Base-by-base conservation (phyloP, 2,888 invertebrate genomes). In the Melieria crassipennis region DNA sequence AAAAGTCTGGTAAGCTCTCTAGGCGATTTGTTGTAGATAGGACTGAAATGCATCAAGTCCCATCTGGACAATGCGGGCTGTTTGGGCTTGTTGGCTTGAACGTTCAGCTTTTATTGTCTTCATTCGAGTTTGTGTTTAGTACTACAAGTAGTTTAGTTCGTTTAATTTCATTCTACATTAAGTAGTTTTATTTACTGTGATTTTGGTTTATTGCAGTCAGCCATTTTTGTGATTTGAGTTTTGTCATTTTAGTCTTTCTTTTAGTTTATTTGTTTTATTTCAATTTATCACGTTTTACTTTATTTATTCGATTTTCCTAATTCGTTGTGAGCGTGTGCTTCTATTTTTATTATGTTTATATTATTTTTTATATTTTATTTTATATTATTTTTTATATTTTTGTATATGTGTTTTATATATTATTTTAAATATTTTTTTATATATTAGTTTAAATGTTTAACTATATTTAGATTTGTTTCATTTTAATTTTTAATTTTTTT, bases 201-300 rank as follows among this genome's bases (percentile, higher is more conserved):
- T 30, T 30, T 30, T 30, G 30, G 30, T 30, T 30, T 30, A 30
- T 30, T 30, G 1, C 30, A 30, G 30, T 30, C 30, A 30, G 30
- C 16, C 16, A 16, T 16, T 16, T n/a, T n/a, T n/a, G n/a, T n/a
- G n/a, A n/a, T n/a, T n/a, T n/a, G n/a, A n/a, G n/a, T n/a, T n/a
- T n/a, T n/a, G n/a, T n/a, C n/a, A n/a, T 16, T 16, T 16, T 16
- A 16, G 7, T 7, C 42, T 45, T 46, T 16, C 46, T 46, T 66
- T 46, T 11, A 52, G 46, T 48, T 4, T 57, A 5, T 66, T 66
- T 16, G 13, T 57, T 57, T 56, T 47, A 13, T 66, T 42, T 65
- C 0, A 45, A 42, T 42, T 50, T 42, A 16, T 65, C 1, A 11
- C 30, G n/a, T 65, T 50, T 16, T 65, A 13, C 30, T 45, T 50